Evolutionary conservation across 2,113 vertebrate genomes (phyloP).

Genomic region (Polypterus senegalus): DNA sequence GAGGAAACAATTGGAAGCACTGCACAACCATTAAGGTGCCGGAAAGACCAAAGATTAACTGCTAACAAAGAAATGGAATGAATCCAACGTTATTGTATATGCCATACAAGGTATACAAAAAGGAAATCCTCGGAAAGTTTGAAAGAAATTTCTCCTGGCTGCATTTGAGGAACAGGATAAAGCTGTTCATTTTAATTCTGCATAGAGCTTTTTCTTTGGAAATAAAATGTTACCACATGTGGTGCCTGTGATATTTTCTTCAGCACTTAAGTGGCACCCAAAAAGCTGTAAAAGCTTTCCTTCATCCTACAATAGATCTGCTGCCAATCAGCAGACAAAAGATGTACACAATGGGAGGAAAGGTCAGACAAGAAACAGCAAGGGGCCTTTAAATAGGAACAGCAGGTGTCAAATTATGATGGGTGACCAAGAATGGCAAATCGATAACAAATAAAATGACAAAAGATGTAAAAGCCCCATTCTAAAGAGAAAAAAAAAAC

Average conservation of each 20-base stretch:
- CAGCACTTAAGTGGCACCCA: not conserved
- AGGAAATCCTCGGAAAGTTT: too few relatives aligned
- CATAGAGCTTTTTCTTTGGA: not conserved
- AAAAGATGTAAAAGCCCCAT: not conserved
- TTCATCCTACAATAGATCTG: not conserved
- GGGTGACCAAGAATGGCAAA: not conserved
- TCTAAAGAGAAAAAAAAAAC: not conserved
- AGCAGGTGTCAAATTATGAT: not conserved
- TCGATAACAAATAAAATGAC: not conserved
- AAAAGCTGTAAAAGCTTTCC: not conserved
- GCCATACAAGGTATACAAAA: too few relatives aligned
- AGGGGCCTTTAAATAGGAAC: not conserved
- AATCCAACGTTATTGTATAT: too few relatives aligned
- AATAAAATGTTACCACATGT: not conserved
- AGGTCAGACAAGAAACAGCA: not conserved
- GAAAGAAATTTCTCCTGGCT: too few relatives aligned
- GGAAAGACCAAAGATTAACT: too few relatives aligned
- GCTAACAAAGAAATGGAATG: too few relatives aligned
- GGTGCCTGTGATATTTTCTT: not conserved
- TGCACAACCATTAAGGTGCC: too few relatives aligned
- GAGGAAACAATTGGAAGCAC: too few relatives aligned
- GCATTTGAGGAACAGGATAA: too few relatives aligned
- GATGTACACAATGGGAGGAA: not conserved
- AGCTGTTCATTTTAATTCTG: not conserved
- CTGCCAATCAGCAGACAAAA: constrained; percentile 1